A percentile compares a stretch with the other conserved stretches of the same genome.
These are phyloP conservation scores for Idaea straminata DNA, from an alignment of 2,888 invertebrate species.

Conservation along the genomic window DNA sequence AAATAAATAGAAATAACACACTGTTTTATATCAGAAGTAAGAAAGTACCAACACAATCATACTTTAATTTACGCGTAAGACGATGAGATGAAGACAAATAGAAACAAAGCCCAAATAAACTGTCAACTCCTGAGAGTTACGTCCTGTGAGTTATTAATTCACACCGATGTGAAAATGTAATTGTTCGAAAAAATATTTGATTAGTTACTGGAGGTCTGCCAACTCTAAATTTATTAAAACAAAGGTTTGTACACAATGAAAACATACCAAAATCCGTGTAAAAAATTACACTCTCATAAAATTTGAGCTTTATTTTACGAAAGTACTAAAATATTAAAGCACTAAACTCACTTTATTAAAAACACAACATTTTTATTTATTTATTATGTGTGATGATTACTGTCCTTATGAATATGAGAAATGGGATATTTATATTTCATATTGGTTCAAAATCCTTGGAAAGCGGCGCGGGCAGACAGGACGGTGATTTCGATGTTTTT, in stretches of 20 bases:
- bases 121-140: neutral
- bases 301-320: neutral
- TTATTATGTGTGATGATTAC: neutral
- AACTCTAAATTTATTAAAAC: conserved; percentile 14
- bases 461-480: neutral
- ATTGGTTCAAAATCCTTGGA: neutral
- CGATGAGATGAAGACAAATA: neutral
- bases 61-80: neutral
- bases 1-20: too few relatives aligned
- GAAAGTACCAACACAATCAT: neutral
- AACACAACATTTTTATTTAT: neutral
- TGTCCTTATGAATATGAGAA: neutral
- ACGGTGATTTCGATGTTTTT: neutral
- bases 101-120: neutral
- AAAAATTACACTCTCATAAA: neutral
- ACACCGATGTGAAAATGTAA: neutral
- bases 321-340: conserved; percentile 1
- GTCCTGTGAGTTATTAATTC: too few relatives aligned
- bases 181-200: conserved; percentile 10
- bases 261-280: neutral
- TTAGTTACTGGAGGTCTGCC: conserved; percentile 19
- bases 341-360: neutral
- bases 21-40: too few relatives aligned
- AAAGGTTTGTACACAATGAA: conserved; percentile 10
- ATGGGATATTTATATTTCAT: neutral